phyloP scores from a whole-genome alignment of 2,888 invertebrate species.

The Neoaliturus tenellus region DNA sequence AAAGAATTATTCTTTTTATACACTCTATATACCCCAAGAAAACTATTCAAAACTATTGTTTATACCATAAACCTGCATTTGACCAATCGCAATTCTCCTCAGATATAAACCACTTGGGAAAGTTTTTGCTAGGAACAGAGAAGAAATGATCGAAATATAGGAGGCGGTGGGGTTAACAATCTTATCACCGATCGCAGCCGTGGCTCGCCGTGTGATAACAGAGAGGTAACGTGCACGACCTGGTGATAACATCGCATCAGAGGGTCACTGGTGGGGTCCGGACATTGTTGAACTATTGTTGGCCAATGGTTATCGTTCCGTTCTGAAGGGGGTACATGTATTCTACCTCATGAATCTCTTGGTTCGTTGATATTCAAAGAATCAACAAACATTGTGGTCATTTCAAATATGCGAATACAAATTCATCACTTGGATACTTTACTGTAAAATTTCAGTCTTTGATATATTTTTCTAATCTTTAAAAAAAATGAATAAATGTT shows the following conservation, averaged over 20 bases:
- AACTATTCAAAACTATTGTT: no score
- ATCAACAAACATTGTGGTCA: no score
- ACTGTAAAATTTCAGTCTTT: no score
- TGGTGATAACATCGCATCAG: constrained; percentile 6
- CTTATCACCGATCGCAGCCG: constrained; percentile 12
- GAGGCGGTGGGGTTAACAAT: neutral
- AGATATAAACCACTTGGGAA: neutral
- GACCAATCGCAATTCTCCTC: neutral
- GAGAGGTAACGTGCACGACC: neutral
- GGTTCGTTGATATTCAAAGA: no score
- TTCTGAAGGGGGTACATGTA: neutral
- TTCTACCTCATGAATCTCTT: neutral
- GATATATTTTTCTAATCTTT: no score
- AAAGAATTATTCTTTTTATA: no score
- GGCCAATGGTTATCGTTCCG: neutral
- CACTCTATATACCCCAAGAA: no score
- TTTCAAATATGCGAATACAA: no score
- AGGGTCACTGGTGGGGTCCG: neutral
- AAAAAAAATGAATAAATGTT: no score
- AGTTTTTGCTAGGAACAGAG: neutral
- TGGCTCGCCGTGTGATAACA: constrained; percentile 13
- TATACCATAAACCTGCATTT: no score
- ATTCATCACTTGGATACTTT: no score
- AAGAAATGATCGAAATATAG: neutral
- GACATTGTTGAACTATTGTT: constrained; percentile 2